Evolutionary conservation across 2,113 vertebrate genomes (phyloP), one percentile per base, ranked within the genome.

Genomic region (Cyphomyrus plagiostoma): DNA sequence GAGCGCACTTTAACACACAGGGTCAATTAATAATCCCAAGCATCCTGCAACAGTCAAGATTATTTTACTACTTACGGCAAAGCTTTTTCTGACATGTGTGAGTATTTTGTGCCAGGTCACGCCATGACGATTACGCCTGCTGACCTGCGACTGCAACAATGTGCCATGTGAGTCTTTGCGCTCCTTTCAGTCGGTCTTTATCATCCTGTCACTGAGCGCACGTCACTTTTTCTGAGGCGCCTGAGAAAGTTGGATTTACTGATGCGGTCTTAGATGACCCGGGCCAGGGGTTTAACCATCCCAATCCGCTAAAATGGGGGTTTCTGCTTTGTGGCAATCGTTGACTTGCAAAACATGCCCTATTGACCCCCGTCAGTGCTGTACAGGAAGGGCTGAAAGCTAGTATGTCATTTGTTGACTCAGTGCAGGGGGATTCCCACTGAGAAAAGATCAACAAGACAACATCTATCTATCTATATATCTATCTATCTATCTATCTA

Each of bases 131-230:
- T 39, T 66, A 80, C 89, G 89, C 80, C 70, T 82, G 11, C 89
- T 3, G 77, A 90, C 80, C 87, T 52, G 50, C 90, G 88, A 91
- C 77, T 92, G 92, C 91, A 17, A 70, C 87, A 91, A 88, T 92
- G 93, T 94, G 93, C 94, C 95, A 66, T 92, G 53, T 66, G 89
- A 92, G 91, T 94, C 89, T 83, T 92, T 91, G 89, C 89, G 87
- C 92, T 90, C 92, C 92, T 93, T 95, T 95, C 93, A 94, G 87
- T 80, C 89, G 50, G 50, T 92, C 93, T 95, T 93, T 93, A 93
- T 93, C 93, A 90, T 90, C 3, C 87, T 90, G 90, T 87, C 91
- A 5, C 48, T 88, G 87, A 87, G 88, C 88, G 89, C 30, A 86
- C 26, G 35, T 84, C 21, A 77, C 90, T 90, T 90, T 93, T 92